Percentiles rank a stretch among this genome's conserved stretches.
Evolutionary conservation across 2,888 invertebrate genomes (phyloP).

Genomic region (Gibbula magus): DNA sequence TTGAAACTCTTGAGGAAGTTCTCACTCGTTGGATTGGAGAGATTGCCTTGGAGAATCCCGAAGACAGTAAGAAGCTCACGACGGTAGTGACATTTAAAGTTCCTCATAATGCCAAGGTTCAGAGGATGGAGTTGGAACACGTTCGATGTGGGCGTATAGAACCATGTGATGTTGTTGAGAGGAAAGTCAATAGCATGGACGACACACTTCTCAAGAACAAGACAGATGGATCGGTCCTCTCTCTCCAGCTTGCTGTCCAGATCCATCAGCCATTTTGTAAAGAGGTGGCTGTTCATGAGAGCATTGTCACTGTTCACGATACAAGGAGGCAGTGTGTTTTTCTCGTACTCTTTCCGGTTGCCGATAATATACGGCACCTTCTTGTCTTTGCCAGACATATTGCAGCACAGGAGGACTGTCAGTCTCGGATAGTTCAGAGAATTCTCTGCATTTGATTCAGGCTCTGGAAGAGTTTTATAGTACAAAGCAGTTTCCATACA

Average conservation of each 20-base stretch:
- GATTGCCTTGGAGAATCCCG: neutral
- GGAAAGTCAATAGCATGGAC: conserved; percentile 14
- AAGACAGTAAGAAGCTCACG: neutral
- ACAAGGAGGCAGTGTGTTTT: neutral
- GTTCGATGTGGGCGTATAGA: neutral
- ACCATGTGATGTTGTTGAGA: conserved; percentile 11
- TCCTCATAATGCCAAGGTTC: neutral
- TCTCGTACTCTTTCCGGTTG: neutral
- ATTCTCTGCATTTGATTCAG: neutral
- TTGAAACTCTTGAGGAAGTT: neutral
- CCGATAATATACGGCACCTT: neutral
- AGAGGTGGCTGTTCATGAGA: conserved; percentile 7
- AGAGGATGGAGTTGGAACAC: neutral
- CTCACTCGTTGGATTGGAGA: neutral
- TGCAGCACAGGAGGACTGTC: conserved; percentile 7
- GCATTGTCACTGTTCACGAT: conserved; percentile 8
- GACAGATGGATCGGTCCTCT: neutral
- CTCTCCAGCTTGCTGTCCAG: neutral
- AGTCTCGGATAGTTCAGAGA: neutral
- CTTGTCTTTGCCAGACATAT: conserved; percentile 16
- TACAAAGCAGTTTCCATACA: conserved; percentile 10
- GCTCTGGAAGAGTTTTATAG: neutral
- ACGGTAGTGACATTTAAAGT: conserved; percentile 13
- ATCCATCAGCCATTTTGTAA: conserved; percentile 14
- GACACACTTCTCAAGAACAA: neutral